These are phyloP conservation scores for Heliconius cydno DNA, from an alignment of 2,888 invertebrate genomes.

Conservation along the genomic window DNA sequence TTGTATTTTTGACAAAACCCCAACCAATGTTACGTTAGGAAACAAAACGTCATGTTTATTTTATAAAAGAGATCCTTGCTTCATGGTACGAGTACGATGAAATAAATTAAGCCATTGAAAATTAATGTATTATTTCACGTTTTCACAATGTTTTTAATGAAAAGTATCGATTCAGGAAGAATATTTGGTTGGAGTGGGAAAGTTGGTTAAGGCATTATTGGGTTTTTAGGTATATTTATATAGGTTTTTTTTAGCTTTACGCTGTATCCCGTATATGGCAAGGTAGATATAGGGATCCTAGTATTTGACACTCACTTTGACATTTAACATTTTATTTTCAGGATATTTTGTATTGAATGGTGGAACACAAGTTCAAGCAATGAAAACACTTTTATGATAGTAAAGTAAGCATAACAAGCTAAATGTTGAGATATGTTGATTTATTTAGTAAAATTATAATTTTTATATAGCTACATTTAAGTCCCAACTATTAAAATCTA, in stretches of 20 bases:
- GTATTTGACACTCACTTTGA: too few species aligned
- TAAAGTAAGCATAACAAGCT: too few species aligned
- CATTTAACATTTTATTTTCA: too few species aligned
- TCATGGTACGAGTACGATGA: constrained; percentile 17
- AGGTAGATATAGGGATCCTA: neutral
- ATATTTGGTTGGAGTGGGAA: neutral
- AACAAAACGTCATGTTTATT: constrained; percentile 34
- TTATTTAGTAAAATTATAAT: too few species aligned
- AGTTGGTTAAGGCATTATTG: neutral
- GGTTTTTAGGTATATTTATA: neutral
- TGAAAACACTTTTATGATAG: too few species aligned
- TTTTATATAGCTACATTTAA: too few species aligned
- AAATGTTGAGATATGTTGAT: too few species aligned
- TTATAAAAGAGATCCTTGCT: constrained; percentile 26
- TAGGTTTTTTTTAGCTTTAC: too few species aligned
- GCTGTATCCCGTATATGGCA: too few species aligned
- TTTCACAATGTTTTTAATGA: constrained; percentile 13
- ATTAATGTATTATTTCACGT: constrained; percentile 12
- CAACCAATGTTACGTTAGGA: constrained; percentile 34
- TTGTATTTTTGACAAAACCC: constrained; percentile 42
- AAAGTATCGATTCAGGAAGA: neutral
- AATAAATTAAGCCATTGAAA: constrained; percentile 19
- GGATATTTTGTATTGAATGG: too few species aligned
- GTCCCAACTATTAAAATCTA: too few species aligned
- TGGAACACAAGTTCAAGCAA: too few species aligned